These are phyloP conservation scores for Drosophila formosana DNA, from an alignment of 2,888 invertebrate genomes.

Conservation along the genomic window DNA sequence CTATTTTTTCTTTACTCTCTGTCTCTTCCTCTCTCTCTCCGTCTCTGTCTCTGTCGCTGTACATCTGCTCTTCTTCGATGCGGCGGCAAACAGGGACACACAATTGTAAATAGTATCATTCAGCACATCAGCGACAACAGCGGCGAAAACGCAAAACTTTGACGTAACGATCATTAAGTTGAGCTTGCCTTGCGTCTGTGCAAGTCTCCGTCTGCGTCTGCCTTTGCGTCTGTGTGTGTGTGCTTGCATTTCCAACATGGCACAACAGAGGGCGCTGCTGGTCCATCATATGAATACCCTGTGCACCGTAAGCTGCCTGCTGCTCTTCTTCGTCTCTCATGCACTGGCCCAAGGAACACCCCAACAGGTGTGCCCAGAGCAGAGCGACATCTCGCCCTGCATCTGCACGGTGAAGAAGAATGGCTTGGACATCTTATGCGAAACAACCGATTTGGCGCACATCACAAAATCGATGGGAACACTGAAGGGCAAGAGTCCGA, in stretches of 20 bases:
- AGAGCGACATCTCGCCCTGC: slow-evolving; percentile 92
- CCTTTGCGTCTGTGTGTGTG: slow-evolving; percentile 12
- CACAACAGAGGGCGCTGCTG: slow-evolving; percentile 31
- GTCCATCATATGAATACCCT: slow-evolving; percentile 21
- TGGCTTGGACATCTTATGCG: slow-evolving; percentile 95
- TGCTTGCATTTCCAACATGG: slow-evolving; percentile 48
- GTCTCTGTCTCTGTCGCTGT: not conserved
- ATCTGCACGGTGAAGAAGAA: slow-evolving; percentile 94
- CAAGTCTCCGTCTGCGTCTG: slow-evolving; percentile 6
- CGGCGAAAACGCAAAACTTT: slow-evolving; percentile 29
- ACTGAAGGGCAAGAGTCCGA: slow-evolving; percentile 91
- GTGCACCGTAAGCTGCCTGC: slow-evolving; percentile 33
- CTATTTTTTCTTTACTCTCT: slow-evolving; percentile 18
- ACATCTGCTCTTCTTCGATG: slow-evolving; percentile 11
- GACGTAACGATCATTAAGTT: slow-evolving; percentile 33
- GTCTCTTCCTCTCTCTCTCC: slow-evolving; percentile 10
- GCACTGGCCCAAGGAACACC: slow-evolving; percentile 72
- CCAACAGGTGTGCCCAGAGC: slow-evolving; percentile 90
- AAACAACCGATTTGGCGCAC: slow-evolving; percentile 92
- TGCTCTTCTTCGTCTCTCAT: slow-evolving; percentile 28
- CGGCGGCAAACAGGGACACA: slow-evolving; percentile 49
- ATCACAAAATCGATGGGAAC: slow-evolving; percentile 93
- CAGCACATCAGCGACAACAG: slow-evolving; percentile 31
- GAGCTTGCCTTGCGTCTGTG: slow-evolving; percentile 17
- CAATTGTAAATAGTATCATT: slow-evolving; percentile 65